Conservation (phyloP, 2,113 vertebrate species). For the Pycnonotus jocosus region DNA sequence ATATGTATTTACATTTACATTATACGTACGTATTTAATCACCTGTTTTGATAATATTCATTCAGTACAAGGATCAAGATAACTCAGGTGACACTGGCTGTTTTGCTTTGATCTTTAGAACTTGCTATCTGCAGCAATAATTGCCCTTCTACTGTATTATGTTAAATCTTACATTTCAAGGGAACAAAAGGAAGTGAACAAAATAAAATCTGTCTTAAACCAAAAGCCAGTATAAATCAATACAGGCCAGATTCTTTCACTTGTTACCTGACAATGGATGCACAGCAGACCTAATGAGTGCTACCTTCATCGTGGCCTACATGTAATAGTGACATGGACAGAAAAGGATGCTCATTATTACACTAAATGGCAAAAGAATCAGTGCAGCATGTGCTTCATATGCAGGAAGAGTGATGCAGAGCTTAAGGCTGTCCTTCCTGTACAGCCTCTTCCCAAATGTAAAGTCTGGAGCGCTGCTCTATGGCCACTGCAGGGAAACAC, state of each 20-base stretch:
- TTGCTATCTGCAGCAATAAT: background rate
- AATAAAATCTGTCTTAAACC: background rate
- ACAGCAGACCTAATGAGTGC: background rate
- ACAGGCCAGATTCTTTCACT: background rate
- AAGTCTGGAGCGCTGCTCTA: background rate
- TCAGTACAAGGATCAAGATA: background rate
- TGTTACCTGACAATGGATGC: background rate
- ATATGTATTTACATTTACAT: no score
- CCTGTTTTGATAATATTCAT: background rate
- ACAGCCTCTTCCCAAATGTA: background rate
- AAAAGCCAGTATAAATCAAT: background rate
- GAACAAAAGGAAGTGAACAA: background rate
- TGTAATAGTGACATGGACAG: background rate
- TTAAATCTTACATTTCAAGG: background rate
- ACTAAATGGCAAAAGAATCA: background rate
- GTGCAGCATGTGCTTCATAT: background rate
- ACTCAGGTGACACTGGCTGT: background rate
- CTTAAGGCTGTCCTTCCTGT: background rate
- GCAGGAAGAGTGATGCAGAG: background rate
- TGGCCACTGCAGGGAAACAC: fast-evolving
- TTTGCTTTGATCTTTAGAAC: background rate
- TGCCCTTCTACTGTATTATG: background rate
- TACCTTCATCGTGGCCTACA: background rate
- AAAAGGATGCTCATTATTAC: background rate
- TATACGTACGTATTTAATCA: background rate